phyloP scores from a whole-genome alignment of 2,888 invertebrate species.

The Trachelus stipa region DNA sequence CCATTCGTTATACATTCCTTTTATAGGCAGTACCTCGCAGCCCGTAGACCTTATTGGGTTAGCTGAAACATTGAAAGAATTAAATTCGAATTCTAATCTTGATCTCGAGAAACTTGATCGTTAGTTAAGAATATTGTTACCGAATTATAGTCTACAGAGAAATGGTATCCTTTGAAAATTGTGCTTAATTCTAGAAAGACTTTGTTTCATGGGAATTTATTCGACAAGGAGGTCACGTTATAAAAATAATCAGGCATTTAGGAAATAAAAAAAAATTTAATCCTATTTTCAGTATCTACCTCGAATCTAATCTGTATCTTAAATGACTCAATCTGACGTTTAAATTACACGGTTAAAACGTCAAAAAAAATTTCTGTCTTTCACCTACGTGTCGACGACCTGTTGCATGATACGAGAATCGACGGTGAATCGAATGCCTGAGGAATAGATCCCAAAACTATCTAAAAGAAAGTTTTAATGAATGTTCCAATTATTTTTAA shows the following conservation, averaged over 20 bases:
- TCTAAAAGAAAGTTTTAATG: neutral
- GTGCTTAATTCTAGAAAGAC: too few species aligned
- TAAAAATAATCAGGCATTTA: too few species aligned
- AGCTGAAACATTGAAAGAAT: neutral
- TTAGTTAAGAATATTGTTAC: neutral
- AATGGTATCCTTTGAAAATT: too few species aligned
- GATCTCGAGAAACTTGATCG: neutral
- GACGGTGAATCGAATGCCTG: neutral
- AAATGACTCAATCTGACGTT: neutral
- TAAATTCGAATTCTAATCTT: neutral
- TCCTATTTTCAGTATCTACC: neutral
- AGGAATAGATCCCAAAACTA: neutral
- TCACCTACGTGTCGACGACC: neutral
- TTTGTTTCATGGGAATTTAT: too few species aligned
- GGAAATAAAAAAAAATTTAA: too few species aligned
- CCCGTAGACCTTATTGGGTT: too few species aligned
- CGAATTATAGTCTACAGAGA: neutral
- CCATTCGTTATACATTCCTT: neutral
- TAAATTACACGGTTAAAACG: neutral
- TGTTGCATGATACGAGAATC: neutral
- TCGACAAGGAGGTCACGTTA: too few species aligned
- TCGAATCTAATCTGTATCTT: neutral
- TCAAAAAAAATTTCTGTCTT: neutral
- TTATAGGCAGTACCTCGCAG: too few species aligned
- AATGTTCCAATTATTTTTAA: neutral